Evolutionary conservation across 2,888 invertebrate species (phyloP).

Genomic region (Machimus atricapillus): DNA sequence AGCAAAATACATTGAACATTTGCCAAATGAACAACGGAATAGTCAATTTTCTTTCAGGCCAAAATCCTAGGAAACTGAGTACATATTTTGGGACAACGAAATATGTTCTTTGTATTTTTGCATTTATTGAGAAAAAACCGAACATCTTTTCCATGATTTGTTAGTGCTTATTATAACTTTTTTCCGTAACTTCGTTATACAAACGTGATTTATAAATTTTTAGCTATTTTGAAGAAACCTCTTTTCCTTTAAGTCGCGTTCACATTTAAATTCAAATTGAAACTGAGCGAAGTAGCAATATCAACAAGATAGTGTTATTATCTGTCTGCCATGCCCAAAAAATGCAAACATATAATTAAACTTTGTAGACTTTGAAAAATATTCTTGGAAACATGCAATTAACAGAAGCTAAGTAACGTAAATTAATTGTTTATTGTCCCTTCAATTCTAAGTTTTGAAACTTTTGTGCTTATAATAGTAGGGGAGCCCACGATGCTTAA

Average conservation of each 20-base stretch:
- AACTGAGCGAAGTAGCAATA: background rate
- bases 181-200: background rate
- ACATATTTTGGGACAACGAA: conserved; percentile 50
- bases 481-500: too few relatives aligned
- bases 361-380: too few relatives aligned
- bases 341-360: too few relatives aligned
- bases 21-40: conserved; percentile 50
- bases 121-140: background rate
- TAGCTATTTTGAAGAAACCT: background rate
- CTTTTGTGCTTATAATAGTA: background rate
- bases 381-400: too few relatives aligned
- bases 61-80: conserved; percentile 55
- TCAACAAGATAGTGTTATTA: too few relatives aligned
- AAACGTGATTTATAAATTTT: background rate
- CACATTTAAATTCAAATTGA: background rate
- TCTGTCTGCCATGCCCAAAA: too few relatives aligned
- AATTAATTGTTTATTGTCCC: background rate
- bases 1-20: conserved; percentile 50
- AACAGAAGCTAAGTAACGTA: too few relatives aligned
- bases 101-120: background rate
- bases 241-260: background rate
- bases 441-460: background rate
- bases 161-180: background rate
- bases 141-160: background rate
- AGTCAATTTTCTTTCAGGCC: conserved; percentile 52